These are phyloP conservation scores for Hydraecia micacea DNA, from an alignment of 2,888 invertebrate species.

Conservation along the genomic window DNA sequence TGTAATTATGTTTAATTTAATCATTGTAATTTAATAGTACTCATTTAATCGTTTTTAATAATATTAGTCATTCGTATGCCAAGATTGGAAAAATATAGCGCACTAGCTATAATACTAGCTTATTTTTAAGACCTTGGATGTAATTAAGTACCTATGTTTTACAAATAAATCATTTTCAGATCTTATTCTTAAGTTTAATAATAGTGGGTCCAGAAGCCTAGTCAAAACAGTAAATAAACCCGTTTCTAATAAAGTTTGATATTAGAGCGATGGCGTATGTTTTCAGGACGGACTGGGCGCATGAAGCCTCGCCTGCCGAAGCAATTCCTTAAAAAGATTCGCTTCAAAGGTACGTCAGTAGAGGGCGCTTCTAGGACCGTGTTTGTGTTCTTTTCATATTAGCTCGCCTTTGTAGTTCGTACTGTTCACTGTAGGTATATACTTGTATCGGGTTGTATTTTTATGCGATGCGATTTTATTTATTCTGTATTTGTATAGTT, in stretches of 20 bases:
- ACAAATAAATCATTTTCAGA: no score
- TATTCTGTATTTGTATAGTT: conserved; percentile 4
- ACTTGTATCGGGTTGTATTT: conserved; percentile 35
- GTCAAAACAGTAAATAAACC: neutral
- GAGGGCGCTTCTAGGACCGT: conserved; percentile 75
- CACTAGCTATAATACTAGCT: no score
- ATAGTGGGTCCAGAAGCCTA: neutral
- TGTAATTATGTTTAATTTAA: no score
- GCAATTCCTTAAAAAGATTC: conserved; percentile 86
- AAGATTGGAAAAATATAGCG: no score
- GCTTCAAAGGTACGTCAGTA: conserved; percentile 87
- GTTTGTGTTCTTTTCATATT: conserved; percentile 48
- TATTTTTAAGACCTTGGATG: no score
- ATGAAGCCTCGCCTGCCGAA: conserved; percentile 83
- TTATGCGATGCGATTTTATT: conserved; percentile 29
- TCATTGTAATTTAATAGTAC: no score
- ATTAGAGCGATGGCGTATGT: conserved; percentile 65
- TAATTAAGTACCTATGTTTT: no score
- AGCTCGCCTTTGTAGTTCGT: conserved; percentile 51
- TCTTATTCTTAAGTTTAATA: neutral
- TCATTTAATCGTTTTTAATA: no score
- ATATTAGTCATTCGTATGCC: no score
- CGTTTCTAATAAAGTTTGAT: conserved; percentile 15
- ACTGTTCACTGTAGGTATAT: conserved; percentile 23
- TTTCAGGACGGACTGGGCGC: conserved; percentile 84